A percentile compares a stretch with the other conserved stretches of the same genome.
These are phyloP conservation scores for Vidua macroura DNA, from an alignment of 2,113 vertebrate genomes.

Conservation along the genomic window DNA sequence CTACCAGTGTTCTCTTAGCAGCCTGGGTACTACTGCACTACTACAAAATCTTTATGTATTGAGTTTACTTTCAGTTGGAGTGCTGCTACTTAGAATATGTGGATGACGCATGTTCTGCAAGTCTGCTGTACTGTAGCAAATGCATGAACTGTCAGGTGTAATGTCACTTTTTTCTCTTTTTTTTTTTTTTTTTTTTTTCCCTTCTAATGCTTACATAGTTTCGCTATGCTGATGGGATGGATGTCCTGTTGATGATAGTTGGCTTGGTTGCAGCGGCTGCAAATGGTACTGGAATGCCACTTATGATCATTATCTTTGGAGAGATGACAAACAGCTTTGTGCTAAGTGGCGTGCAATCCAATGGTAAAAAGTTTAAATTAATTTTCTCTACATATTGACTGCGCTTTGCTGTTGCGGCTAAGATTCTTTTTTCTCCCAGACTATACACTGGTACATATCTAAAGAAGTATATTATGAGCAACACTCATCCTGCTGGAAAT, in stretches of 20 bases:
- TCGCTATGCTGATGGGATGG: constrained; percentile 74
- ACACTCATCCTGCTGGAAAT: not conserved
- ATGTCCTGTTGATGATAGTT: constrained; percentile 74
- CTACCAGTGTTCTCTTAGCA: not conserved
- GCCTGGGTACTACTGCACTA: not conserved
- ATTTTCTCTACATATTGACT: not conserved
- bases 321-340: constrained; percentile 86
- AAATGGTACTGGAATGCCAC: constrained; percentile 77
- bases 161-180: not conserved
- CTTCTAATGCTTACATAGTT: constrained; percentile 67
- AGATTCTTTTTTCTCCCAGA: too few species aligned
- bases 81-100: not conserved
- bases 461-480: not conserved
- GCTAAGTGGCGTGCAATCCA: not conserved
- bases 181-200: too few species aligned
- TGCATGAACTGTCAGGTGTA: not conserved
- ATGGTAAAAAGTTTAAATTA: constrained; percentile 34
- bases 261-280: constrained; percentile 73
- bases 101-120: not conserved
- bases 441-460: not conserved
- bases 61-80: not conserved
- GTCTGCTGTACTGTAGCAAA: not conserved
- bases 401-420: not conserved
- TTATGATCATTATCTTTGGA: constrained; percentile 83
- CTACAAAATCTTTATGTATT: not conserved